Evolutionary conservation across 2,888 invertebrate species (phyloP).

Genomic region (Strigamia maritima): DNA sequence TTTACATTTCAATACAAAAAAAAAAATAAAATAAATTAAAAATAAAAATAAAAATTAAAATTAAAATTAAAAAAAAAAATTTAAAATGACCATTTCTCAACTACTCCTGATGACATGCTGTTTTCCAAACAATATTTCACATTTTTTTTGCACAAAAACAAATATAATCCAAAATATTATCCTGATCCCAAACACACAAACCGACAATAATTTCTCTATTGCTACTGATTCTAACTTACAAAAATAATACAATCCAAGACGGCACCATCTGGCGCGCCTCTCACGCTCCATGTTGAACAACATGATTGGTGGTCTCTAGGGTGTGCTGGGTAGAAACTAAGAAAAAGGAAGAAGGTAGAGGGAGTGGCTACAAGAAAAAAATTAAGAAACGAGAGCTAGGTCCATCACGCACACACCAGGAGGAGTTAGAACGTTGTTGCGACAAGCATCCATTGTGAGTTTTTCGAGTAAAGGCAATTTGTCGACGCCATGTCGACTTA

Average conservation of each 20-base stretch:
- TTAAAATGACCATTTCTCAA: not conserved
- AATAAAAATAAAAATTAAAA: not conserved
- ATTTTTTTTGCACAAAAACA: not conserved
- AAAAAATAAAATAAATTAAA: not conserved
- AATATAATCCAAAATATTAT: not conserved
- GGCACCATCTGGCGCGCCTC: constrained; percentile 29
- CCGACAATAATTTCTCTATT: constrained; percentile 22
- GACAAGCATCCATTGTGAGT: constrained; percentile 34
- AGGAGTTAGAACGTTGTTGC: constrained; percentile 1
- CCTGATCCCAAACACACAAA: not conserved
- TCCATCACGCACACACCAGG: constrained; percentile 18
- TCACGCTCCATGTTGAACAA: constrained; percentile 30
- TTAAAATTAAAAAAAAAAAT: not conserved
- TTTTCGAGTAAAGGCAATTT: constrained; percentile 21
- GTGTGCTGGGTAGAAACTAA: constrained; percentile 6
- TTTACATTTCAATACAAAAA: not conserved
- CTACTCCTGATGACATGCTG: not conserved
- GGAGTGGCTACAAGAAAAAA: not conserved
- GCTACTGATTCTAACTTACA: constrained; percentile 14
- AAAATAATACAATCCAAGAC: constrained; percentile 23
- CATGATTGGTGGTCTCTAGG: constrained; percentile 30
- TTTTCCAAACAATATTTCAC: not conserved
- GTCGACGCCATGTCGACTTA: constrained; percentile 34
- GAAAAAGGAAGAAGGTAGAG: not conserved
- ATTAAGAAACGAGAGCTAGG: constrained; percentile 6